Evolutionary conservation across 2,113 vertebrate genomes (phyloP), one percentile per base, ranked within the genome.

Genomic region (Lethenteron camtschaticum): DNA sequence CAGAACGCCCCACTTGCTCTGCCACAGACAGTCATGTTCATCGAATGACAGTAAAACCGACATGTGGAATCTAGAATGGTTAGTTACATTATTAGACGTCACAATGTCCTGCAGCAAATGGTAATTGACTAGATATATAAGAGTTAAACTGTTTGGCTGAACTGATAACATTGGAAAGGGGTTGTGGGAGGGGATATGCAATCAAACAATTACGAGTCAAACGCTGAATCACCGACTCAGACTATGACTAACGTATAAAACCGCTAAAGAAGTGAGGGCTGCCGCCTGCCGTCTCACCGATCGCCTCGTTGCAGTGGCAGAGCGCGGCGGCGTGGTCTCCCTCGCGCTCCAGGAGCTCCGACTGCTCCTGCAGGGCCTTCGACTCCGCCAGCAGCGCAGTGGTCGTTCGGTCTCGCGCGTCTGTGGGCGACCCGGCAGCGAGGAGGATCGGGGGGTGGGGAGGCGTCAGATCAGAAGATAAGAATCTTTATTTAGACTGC

Each of bases 281-380:
- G 20, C 60, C 14, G 60, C 18, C 18, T 14, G 20, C 20, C 14
- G 63, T 16, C 63, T 9, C 24, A 11, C 63, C 63, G n/a, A 66
- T 66, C n/a, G 63, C 63, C 63, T 66, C 63, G 10, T 66, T 66
- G 63, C 63, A 66, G 24, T 66, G 63, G 63, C 63, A 66, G 24
- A 66, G 63, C n/a, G 63, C 63, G n/a, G 63, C 63, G n/a, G 63
- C 63, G 63, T 16, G 63, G 24, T 66, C 63, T n/a, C 63, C 63
- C 24, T 66, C n/a, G 24, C 24, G n/a, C 24, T 66, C 63, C 63
- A 66, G 63, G 63, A n/a, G 24, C 63, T 11, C 63, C n/a, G 63
- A 66, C n/a, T 24, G 63, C 63, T 66, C n/a, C n/a, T 16, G 63
- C 63, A 66, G 63, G 63, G 24, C 63, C 9, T 66, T n/a, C n/a